These are phyloP conservation scores for Stichopus horrens DNA, from an alignment of 53 echinoderm and acorn worm genomes.

Conservation along the genomic window DNA sequence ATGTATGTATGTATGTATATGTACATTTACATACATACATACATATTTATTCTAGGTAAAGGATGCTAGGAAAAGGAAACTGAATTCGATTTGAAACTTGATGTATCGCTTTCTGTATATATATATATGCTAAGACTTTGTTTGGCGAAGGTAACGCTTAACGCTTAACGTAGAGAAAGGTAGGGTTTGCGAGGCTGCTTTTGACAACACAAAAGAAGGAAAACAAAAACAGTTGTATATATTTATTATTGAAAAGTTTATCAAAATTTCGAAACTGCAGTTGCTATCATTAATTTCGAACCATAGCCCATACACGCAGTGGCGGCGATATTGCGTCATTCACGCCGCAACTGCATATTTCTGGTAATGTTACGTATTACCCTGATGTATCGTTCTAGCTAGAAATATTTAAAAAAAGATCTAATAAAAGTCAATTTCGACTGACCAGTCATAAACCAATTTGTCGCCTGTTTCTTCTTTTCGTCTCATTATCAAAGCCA, in stretches of 20 bases:
- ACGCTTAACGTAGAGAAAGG: neutral
- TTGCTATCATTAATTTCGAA: neutral
- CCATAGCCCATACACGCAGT: neutral
- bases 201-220: neutral
- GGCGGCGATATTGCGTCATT: neutral
- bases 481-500: neutral
- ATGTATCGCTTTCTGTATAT: neutral
- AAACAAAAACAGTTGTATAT: neutral
- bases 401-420: neutral
- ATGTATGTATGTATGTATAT: too few relatives aligned
- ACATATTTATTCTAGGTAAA: too few relatives aligned
- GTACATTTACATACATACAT: too few relatives aligned
- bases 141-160: too few relatives aligned
- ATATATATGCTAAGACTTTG: too few relatives aligned
- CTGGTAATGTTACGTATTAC: neutral
- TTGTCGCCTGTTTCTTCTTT: neutral
- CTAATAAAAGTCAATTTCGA: neutral
- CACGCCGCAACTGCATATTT: neutral
- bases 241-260: conserved; percentile 13
- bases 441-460: neutral
- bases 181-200: conserved; percentile 14
- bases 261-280: neutral
- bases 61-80: too few relatives aligned
- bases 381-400: conserved; percentile 6
- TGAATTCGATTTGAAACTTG: too few relatives aligned